Conservation (phyloP, 2,113 vertebrate species). For the Synodontis membranacea region DNA sequence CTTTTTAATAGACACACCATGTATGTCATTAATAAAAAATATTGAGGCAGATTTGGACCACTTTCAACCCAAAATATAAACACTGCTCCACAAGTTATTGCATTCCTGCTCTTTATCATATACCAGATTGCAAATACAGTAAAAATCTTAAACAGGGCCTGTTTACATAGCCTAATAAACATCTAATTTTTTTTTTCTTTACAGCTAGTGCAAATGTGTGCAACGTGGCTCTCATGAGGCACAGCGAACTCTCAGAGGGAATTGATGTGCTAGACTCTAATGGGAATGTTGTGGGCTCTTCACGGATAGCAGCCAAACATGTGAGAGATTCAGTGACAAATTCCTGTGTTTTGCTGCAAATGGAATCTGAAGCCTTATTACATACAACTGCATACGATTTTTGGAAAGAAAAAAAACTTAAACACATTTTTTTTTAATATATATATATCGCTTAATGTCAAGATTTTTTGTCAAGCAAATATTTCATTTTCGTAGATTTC, state of each 20-base stretch:
- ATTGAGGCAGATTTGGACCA: not conserved
- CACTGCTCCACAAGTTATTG: not conserved
- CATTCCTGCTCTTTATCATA: not conserved
- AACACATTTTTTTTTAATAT: too few relatives aligned
- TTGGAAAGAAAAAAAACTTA: not conserved
- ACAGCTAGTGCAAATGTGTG: conserved; percentile 96
- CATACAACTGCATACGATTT: not conserved
- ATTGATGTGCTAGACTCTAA: conserved; percentile 87
- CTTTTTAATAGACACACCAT: too few relatives aligned
- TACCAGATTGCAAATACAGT: not conserved
- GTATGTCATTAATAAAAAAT: not conserved
- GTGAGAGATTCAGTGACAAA: conserved; percentile 70
- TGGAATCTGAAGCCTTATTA: not conserved
- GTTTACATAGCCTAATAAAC: not conserved
- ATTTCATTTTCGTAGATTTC: not conserved
- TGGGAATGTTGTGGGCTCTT: conserved; percentile 90
- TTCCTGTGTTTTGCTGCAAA: not conserved
- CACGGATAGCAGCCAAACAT: conserved; percentile 88
- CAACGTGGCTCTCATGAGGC: conserved; percentile 96
- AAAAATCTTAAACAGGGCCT: not conserved
- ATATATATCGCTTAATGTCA: too few relatives aligned
- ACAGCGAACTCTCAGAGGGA: conserved; percentile 90
- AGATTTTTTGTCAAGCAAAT: not conserved
- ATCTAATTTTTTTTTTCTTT: conserved; percentile 30
- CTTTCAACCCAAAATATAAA: not conserved